phyloP scores from a whole-genome alignment of 2,888 invertebrate species.

The Nysson spinosus region DNA sequence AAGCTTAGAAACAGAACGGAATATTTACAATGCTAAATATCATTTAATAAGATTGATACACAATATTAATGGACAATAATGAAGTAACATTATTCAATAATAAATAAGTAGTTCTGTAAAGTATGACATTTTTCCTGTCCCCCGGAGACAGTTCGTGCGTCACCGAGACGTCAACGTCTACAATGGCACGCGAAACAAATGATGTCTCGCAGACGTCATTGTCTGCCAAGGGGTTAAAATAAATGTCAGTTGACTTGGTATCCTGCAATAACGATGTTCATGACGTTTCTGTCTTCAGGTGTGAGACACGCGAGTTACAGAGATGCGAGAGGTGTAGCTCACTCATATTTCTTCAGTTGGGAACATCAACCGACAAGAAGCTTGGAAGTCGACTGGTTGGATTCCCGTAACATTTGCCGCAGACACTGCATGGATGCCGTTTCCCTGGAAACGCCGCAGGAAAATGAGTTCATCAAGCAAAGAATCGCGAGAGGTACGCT shows the following conservation, averaged over 20 bases:
- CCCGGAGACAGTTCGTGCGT: too few species aligned
- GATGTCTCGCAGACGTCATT: too few species aligned
- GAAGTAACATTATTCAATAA: too few species aligned
- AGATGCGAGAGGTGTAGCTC: slow-evolving; percentile 91
- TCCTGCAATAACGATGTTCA: not conserved
- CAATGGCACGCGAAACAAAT: too few species aligned
- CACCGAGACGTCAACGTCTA: too few species aligned
- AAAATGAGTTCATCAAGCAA: slow-evolving; percentile 94
- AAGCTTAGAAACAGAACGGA: too few species aligned
- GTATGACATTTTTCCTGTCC: too few species aligned
- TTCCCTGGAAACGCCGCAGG: slow-evolving; percentile 92
- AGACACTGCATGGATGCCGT: slow-evolving; percentile 97
- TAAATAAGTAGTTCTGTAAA: too few species aligned
- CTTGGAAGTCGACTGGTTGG: slow-evolving; percentile 93
- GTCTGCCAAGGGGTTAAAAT: not conserved
- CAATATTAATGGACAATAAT: too few species aligned
- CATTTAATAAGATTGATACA: too few species aligned
- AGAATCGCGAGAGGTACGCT: slow-evolving; percentile 80
- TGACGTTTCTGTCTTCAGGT: slow-evolving; percentile 78
- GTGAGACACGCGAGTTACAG: slow-evolving; percentile 93
- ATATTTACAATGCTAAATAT: too few species aligned
- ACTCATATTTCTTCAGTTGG: slow-evolving; percentile 97
- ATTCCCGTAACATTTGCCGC: slow-evolving; percentile 93
- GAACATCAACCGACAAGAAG: slow-evolving; percentile 89
- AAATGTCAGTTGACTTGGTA: not conserved